Base-by-base conservation (phyloP, 2,113 vertebrate genomes). In the Sylvia atricapilla region DNA sequence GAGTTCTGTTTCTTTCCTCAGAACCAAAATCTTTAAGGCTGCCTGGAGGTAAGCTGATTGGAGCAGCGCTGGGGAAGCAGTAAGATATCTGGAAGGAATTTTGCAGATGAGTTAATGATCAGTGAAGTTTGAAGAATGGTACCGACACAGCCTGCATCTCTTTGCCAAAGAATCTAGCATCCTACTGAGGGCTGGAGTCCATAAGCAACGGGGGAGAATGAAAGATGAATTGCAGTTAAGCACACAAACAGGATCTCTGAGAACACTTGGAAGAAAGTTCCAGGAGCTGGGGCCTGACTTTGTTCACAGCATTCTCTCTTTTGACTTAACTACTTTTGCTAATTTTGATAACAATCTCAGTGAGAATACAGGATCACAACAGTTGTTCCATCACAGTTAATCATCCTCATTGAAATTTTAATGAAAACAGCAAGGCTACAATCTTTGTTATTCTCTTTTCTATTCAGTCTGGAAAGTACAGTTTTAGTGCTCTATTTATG, bases 81-180 rank as follows among this genome's bases (percentile, higher is more conserved):
- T 87, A 83, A 93, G 82, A 77, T 91, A 90, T 92, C 63, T 89
- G 87, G 91, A 95, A 94, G 69, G 95, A 90, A 89, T 92, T 95
- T 95, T 97, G 94, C 92, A 82, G 90, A 94, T 84, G 86, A 91
- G 94, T 97, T 97, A 96, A 95, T 97, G 90, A 97, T 96, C 94
- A 94, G 94, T 89, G 94, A 87, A 94, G 84, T 84, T 77, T 91
- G 82, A 93, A 95, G 94, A 95, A 89, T 74, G 47, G 15, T 77
- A 89, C 43, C 56, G 72, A 94, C 84, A 88, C 39, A 52, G 31
- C n/a, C 82, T 90, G 91, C 92, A 87, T 86, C 87, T 95, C 90
- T 92, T 82, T 93, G 72, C 86, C 93, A 96, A 92, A 73, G 93
- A 97, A 92, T 89, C 94, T 47, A 85, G 90, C 81, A 75, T 94